Evolutionary conservation across 2,113 vertebrate genomes (phyloP).

Genomic region (Hystrix brachyura): DNA sequence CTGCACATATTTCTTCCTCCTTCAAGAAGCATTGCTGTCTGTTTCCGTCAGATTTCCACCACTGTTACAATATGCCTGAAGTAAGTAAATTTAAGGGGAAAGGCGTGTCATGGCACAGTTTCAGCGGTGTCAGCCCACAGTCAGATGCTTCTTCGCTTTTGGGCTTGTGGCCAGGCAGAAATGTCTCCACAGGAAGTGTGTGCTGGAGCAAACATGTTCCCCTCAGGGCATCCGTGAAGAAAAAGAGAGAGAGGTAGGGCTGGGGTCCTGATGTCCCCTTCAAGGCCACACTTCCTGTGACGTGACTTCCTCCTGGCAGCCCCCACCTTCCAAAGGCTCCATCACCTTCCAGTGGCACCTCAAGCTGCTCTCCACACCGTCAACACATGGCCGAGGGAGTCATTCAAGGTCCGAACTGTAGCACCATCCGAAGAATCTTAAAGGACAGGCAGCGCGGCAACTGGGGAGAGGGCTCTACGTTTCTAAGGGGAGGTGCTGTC

Average conservation of each 20-base stretch:
- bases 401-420: not conserved
- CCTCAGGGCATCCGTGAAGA: not conserved
- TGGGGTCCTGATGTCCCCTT: too few relatives aligned
- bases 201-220: not conserved
- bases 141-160: not conserved
- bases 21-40: not conserved
- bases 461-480: not conserved
- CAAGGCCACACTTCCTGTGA: not conserved
- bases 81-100: not conserved
- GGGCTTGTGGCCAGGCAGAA: not conserved
- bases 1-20: not conserved
- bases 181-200: not conserved
- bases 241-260: not conserved
- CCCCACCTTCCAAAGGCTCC: too few relatives aligned
- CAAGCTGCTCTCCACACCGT: not conserved
- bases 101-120: not conserved
- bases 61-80: too few relatives aligned
- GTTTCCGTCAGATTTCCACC: not conserved
- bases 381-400: not conserved
- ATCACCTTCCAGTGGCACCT: not conserved
- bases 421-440: not conserved
- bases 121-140: not conserved
- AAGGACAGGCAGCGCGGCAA: not conserved
- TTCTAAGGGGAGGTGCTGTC: not conserved
- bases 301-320: not conserved